Evolutionary conservation across 2,113 vertebrate species (phyloP).

Genomic region (Physeter macrocephalus): DNA sequence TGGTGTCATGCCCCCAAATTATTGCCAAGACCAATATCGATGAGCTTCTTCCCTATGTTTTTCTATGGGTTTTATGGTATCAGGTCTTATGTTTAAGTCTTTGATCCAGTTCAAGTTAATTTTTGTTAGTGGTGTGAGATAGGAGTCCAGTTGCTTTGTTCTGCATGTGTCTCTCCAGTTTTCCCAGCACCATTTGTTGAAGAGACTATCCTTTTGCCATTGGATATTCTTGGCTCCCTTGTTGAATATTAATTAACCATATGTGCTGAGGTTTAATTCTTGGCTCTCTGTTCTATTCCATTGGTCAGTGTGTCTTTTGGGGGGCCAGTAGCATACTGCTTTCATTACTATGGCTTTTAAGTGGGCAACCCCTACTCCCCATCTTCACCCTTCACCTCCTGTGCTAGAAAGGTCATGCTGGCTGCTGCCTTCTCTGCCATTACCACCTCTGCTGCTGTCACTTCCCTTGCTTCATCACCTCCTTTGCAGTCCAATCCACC

Average conservation of each 20-base stretch:
- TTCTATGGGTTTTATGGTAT: not conserved
- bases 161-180: not conserved
- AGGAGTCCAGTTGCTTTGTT: not conserved
- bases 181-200: too few relatives aligned
- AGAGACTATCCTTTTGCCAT: not conserved
- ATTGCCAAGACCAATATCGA: not conserved
- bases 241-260: not conserved
- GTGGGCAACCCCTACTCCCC: too few relatives aligned
- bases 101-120: not conserved
- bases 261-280: not conserved
- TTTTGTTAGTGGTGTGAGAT: not conserved
- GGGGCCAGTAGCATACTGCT: too few relatives aligned
- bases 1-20: not conserved
- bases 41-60: not conserved
- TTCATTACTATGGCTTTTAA: too few relatives aligned
- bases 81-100: not conserved
- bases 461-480: not conserved
- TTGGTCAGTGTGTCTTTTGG: too few relatives aligned
- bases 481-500: not conserved
- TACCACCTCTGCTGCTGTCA: not conserved
- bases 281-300: not conserved
- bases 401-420: not conserved
- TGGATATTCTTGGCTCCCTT: not conserved
- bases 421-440: not conserved
- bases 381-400: not conserved